Base-by-base conservation (phyloP, 2,888 invertebrate genomes). In the Sericinus montela region DNA sequence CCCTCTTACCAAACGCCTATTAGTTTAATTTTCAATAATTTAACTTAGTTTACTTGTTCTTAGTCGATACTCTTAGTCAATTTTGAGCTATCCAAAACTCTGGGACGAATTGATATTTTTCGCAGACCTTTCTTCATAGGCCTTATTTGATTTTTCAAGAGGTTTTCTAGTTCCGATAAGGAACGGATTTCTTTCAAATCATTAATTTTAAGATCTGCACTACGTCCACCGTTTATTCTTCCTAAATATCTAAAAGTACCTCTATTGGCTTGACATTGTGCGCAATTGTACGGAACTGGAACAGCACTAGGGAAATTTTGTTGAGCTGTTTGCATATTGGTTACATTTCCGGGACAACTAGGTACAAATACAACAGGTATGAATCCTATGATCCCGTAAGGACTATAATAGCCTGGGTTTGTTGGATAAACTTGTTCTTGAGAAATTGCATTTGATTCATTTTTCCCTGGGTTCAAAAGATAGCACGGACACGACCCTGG, bases 301-400 rank as follows among this genome's bases (percentile, higher is more conserved):
- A 91, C 87, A 0, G 92, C 92, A 19, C 89, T 80, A 0, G 92
- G 92, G 74, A 92, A 92, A 64, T 90, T 90, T 51, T 90, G 86
- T 59, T 90, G 90, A 37, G 91, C 89, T 15, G 74, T 83, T 67
- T 77, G 77, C 76, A 80, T 83, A 23, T 77, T 72, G 23, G 78
- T 75, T 4, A 75, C 81, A 43, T 81, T 84, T 19, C 91, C 91
- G 0, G 92, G 92, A 63, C 93, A 93, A 65, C 91, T 91, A 1
- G 94, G 94, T 59, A 93, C 89, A 63, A 94, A 93, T 13, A 94
- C 89, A 2, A 94, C 93, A 0, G 94, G 94, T 58, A 94, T 90
- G 58, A 92, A 93, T 40, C 93, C 94, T 39, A 94, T 90, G 10
- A 92, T 88, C 6, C 92, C 93, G 62, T 91, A 91, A 0, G 92